Evolutionary conservation across 1,140 invertebrate species (phyloP).

Genomic region (Zelostemma sp.): DNA sequence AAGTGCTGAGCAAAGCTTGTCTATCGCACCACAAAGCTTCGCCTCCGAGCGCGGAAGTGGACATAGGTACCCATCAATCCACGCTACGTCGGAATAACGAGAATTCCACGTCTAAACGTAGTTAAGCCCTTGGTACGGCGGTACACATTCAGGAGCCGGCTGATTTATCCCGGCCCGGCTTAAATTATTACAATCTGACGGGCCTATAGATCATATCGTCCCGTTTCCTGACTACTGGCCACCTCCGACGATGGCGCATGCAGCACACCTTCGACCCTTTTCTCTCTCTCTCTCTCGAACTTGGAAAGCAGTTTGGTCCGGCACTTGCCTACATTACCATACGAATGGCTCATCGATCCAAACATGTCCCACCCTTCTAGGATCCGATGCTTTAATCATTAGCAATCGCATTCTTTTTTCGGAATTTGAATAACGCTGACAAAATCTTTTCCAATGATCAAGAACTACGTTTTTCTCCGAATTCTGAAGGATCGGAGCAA

Average conservation of each 20-base stretch:
- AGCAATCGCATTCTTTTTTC: slow-evolving; percentile 55
- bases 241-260: slow-evolving; percentile 23
- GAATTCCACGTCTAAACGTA: slow-evolving; percentile 5
- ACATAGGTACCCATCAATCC: slow-evolving; percentile 31
- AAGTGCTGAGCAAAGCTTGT: slow-evolving; percentile 7
- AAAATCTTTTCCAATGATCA: too few relatives aligned
- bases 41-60: slow-evolving; percentile 17
- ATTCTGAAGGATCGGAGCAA: too few relatives aligned
- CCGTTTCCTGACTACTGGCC: slow-evolving; percentile 51
- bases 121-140: neutral
- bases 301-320: slow-evolving; percentile 62
- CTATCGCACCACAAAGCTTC: slow-evolving; percentile 27
- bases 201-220: slow-evolving; percentile 65
- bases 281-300: slow-evolving; percentile 30
- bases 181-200: slow-evolving; percentile 58
- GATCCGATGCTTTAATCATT: slow-evolving; percentile 59
- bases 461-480: too few relatives aligned
- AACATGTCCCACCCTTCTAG: slow-evolving; percentile 44
- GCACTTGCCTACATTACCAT: slow-evolving; percentile 67
- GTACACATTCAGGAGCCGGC: slow-evolving; percentile 8
- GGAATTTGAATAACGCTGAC: slow-evolving; percentile 1
- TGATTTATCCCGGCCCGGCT: slow-evolving; percentile 57
- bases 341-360: slow-evolving; percentile 67
- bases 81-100: slow-evolving; percentile 24
- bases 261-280: slow-evolving; percentile 18